Conservation (phyloP, 2,888 invertebrate species). For the Acronicta aceris region DNA sequence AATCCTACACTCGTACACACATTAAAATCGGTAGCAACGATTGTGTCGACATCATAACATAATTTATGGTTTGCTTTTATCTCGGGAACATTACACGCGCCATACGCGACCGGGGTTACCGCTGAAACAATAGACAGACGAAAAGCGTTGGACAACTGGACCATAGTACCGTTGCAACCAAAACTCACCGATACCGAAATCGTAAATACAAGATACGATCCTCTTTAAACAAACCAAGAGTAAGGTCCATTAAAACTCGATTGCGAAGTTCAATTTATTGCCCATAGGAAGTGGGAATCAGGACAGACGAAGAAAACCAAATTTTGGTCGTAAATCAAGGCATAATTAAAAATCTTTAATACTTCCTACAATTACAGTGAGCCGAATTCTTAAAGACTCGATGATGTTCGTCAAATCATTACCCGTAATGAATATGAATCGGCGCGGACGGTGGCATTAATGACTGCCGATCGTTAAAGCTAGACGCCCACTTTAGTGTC, state of each 20-base stretch:
- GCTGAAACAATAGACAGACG: slow-evolving; percentile 54
- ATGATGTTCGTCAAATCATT: slow-evolving; percentile 52
- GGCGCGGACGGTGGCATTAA: slow-evolving; percentile 40
- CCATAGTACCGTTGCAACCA: slow-evolving; percentile 71
- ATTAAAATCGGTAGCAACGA: slow-evolving; percentile 73
- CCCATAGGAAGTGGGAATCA: slow-evolving; percentile 59
- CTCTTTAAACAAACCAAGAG: slow-evolving; percentile 69
- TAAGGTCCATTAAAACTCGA: slow-evolving; percentile 69
- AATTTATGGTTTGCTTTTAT: slow-evolving; percentile 75
- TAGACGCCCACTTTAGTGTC: slow-evolving; percentile 52
- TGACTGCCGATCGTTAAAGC: slow-evolving; percentile 55
- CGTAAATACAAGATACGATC: slow-evolving; percentile 72
- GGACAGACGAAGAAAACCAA: slow-evolving; percentile 57
- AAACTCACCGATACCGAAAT: slow-evolving; percentile 66
- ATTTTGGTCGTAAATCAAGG: slow-evolving; percentile 65
- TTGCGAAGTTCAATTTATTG: slow-evolving; percentile 66
- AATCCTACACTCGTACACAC: slow-evolving; percentile 71
- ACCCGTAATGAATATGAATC: slow-evolving; percentile 61
- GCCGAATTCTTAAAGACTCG: slow-evolving; percentile 48
- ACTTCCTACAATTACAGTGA: slow-evolving; percentile 63
- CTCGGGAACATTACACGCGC: slow-evolving; percentile 55
- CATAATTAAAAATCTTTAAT: slow-evolving; percentile 59
- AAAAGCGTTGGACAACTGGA: slow-evolving; percentile 62
- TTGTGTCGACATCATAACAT: slow-evolving; percentile 72
- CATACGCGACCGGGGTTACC: slow-evolving; percentile 52